Base-by-base conservation (phyloP, 53 echinoderm and acorn worm species). In the Actinopyga echinites region DNA sequence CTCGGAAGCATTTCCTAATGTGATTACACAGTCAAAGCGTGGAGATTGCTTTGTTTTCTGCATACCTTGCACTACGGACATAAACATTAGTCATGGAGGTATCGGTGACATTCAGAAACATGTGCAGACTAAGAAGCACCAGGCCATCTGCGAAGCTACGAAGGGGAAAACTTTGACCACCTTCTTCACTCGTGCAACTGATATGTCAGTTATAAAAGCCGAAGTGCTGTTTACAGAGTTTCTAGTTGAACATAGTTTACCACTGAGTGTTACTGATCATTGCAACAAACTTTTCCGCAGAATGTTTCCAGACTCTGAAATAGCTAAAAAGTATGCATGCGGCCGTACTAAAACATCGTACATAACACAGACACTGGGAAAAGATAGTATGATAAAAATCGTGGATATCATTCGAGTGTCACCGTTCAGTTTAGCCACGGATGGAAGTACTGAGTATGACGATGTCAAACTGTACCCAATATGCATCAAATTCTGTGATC, bases 241-340 rank as follows among this genome's bases (percentile, higher is more conserved):
- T 38, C 79, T 85, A 10, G 40, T 75, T 31, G 85, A 85, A 57
- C 85, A 85, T 5, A 85, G 77, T 29, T 15, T 85, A 8, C 85
- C 85, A 6, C 63, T 85, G 30, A 62, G 60, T 1, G 28, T 84
- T 15, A 56, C 84, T 0, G 75, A 85, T 37, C 85, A 85, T 26
- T 55, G 56, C 17, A 30, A 29, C 23, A 57, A 85, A 57, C 60
- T 85, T 4, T 74, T 85, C 31, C 25, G 9, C 23, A 20, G 24
- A 29, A 82, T 82, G 83, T 87, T 87, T 26, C 82, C 87, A 9
- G 87, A 87, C 40, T 87, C 87, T 12, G 54, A 82, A 1, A 71
- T 87, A 8, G 74, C 87, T 11, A 85, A 78, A 31, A 37, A 75
- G 20, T 79, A 89, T 57, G 56, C 69, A 19, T 89, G 85, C 36